Base-by-base conservation (phyloP, 2,888 invertebrate genomes). In the Flexamia atlantica region DNA sequence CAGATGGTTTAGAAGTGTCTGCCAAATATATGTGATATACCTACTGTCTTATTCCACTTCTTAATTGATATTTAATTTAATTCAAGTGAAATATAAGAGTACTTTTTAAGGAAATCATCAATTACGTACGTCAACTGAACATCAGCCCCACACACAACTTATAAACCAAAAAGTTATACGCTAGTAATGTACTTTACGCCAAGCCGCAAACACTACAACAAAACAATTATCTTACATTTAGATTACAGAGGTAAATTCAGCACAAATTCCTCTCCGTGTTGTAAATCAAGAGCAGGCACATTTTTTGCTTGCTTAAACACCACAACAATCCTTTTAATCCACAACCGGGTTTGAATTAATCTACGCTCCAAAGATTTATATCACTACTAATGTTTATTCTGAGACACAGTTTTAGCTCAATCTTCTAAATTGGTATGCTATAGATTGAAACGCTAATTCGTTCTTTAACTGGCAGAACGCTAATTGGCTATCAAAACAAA, bases 281-380 rank as follows among this genome's bases (percentile, higher is more conserved):
- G 64, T 64, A 64, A 28, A 64, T 28, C 64, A 64, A 28, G 14
- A 64, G 64, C 64, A 64, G 30, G 57, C 57, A 20, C 30, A 64
- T 64, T 28, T 64, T 64, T 64, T 28, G 64, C 28, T 64, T 64
- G 30, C 30, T 30, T 64, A 30, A 64, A 64, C 64, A 30, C 64
- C 64, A 64, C 25, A 28, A 17, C 64, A 64, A 30, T 28, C 64
- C 64, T 64, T 64, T 64, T 64, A 64, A 64, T 64, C 28, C 64
- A 64, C 64, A 64, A 64, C 64, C 64, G 64, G 64, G 64, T 12
- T 64, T 64, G 12, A 64, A 64, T 64, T 64, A 64, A 64, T 64
- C 64, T 30, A 30, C 28, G 14, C 30, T 64, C 14, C 3, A 64
- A 64, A 64, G 64, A 64, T 25, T 64, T 64, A 64, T 9, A 14